Evolutionary conservation across 1,140 invertebrate genomes (phyloP), one percentile per base, ranked within the genome.

Genomic region (Nephotettix cincticeps): DNA sequence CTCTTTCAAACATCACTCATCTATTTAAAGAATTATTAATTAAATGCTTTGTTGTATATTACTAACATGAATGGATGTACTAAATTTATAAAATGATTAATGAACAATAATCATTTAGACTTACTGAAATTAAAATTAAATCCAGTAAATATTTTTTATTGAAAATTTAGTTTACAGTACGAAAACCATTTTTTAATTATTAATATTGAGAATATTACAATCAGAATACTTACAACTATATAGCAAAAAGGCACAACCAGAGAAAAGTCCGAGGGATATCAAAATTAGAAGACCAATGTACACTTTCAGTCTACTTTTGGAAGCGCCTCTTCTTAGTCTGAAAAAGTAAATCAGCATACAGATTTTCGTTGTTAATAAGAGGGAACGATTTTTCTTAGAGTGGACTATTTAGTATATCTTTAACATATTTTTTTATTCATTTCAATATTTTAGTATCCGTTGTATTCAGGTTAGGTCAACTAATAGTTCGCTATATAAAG

Each of bases 221-320:
- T n/a, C 6, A n/a, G 1, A 61, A 61, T 27, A 61, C 56, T 61
- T 61, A 61, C 56, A 61, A 28, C 25, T 61, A 61, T 61, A 61
- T 14, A 51, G 4, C 4, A 61, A 25, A 27, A 61, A 29, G 27
- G 56, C 56, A 61, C 56, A 61, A 21, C 6, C 56, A 27, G 56
- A 6, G 9, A 61, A 29, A 11, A 61, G 56, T 14, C 56, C 13
- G 14, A 61, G 13, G 4, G 56, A 11, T 61, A 61, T 61, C 11
- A 61, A 28, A 29, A 61, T 14, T 21, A 61, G 25, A 29, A 61
- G 6, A 3, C 56, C 56, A 61, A 61, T 61, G 27, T 68, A 68
- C 23, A 51, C 23, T 68, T 45, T 54, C 43, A 68, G 51, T 47
- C 43, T 68, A 19, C 32, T 51, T 51, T 32, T 68, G 30, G 36